phyloP scores from a whole-genome alignment of 2,113 vertebrate species.

The Crotalus horridus region DNA sequence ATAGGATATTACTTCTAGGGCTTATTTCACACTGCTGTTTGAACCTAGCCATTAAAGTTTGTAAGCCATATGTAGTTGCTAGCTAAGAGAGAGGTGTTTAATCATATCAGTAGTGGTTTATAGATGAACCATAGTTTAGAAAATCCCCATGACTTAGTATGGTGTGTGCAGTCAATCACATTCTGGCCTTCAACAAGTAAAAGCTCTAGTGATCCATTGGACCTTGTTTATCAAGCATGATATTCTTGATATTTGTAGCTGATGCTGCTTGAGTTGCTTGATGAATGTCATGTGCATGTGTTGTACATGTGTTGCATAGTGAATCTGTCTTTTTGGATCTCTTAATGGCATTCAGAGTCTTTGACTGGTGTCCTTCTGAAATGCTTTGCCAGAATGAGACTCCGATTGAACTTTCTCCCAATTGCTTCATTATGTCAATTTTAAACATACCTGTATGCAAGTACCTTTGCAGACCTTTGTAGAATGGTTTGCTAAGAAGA shows the following conservation, averaged over 20 bases:
- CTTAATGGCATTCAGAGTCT: background rate
- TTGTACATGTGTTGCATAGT: background rate
- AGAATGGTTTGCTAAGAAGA: background rate
- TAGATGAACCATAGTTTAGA: background rate
- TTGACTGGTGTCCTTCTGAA: background rate
- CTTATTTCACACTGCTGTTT: background rate
- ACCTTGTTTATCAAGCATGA: background rate
- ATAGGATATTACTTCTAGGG: background rate
- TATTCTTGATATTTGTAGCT: background rate
- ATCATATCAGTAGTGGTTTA: background rate
- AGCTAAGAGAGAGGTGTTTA: background rate
- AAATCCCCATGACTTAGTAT: background rate
- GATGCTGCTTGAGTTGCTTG: background rate
- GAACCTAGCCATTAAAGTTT: background rate
- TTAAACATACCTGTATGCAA: background rate
- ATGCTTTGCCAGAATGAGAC: background rate
- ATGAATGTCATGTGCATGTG: background rate
- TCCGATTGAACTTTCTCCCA: background rate
- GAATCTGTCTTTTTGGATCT: background rate
- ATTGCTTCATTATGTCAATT: background rate
- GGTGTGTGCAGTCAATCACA: background rate
- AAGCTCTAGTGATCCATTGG: background rate
- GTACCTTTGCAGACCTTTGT: background rate
- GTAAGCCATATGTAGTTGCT: background rate
- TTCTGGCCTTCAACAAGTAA: background rate